Percentiles rank a stretch among this genome's conserved stretches.
These are phyloP conservation scores for Camelus dromedarius DNA, from an alignment of 2,113 vertebrate species.

Conservation along the genomic window DNA sequence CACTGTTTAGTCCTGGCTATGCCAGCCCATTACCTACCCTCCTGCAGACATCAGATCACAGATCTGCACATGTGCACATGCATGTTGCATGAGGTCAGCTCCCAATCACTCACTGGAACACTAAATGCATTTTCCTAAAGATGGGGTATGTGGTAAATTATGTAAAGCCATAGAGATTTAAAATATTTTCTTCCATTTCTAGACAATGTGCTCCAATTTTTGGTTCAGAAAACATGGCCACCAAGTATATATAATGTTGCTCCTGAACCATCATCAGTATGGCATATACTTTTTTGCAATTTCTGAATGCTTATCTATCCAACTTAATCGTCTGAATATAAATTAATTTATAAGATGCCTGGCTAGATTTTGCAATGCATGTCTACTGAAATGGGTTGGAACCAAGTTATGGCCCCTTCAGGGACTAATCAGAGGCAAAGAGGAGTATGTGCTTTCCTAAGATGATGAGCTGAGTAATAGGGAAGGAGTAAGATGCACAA, in stretches of 20 bases:
- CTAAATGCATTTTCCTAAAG: neutral
- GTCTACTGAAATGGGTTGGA: neutral
- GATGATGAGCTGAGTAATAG: neutral
- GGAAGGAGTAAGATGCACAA: neutral
- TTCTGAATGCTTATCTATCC: neutral
- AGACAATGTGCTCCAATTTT: neutral
- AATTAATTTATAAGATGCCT: neutral
- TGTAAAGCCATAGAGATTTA: neutral
- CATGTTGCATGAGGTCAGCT: neutral
- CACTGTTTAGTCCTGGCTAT: neutral
- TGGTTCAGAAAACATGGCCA: neutral
- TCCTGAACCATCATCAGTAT: neutral
- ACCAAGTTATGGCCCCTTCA: neutral
- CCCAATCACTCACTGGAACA: neutral
- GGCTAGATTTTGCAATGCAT: neutral
- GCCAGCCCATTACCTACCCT: neutral
- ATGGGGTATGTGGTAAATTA: neutral
- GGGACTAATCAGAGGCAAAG: neutral
- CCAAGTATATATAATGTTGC: neutral
- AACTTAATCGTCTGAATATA: neutral
- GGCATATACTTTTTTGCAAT: neutral
- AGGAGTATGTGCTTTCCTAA: neutral
- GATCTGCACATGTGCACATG: neutral
- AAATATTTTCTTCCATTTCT: slow-evolving; percentile 38
- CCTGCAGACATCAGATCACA: neutral